Evolutionary conservation across 2,888 invertebrate species (phyloP), one percentile per base, ranked within the genome.

Genomic region (Microctonus brassicae): DNA sequence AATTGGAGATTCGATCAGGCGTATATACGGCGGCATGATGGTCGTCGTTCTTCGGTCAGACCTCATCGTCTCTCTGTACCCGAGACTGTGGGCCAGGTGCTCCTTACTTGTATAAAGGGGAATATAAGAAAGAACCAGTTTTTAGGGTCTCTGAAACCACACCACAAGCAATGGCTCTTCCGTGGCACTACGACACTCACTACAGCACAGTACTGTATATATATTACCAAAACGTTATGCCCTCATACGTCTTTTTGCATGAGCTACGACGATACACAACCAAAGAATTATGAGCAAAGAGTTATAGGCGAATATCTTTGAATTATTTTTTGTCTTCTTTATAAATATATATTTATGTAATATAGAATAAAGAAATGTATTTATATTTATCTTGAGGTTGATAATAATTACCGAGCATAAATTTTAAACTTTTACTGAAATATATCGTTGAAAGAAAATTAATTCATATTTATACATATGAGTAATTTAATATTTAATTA

Each of bases 41-140:
- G 52, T 55, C 39, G 39, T 52, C 55, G 39, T 36, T 36, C 62
- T 55, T 55, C 39, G 26, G 55, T 39, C 69, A 55, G 52, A 60
- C 17, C 42, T 47, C 68, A 61, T 68, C 68, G 68, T 68, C 33
- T 22, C 55, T 24, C 52, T 52, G 70, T 71, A 70, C 75, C 76
- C 74, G 78, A 64, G 60, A 34, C 77, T 79, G 76, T 80, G 76
- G 79, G 81, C 86, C 86, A 86, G 86, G 86, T 85, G 86, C 80
- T 80, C 78, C 78, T 78, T 79, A 73, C 78, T 74, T 78, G 66
- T 75, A 77, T 66, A 78, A 80, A 80, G 65, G 81, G 82, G 78
- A 80, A 78, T 53, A 72, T 53, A 72, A 78, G 80, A 81, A 80
- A 82, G 81, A 83, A 78, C 77, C 76, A 77, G 77, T 77, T 74